phyloP scores from a whole-genome alignment of 2,888 invertebrate genomes.

The Gisinianus flammeolus region DNA sequence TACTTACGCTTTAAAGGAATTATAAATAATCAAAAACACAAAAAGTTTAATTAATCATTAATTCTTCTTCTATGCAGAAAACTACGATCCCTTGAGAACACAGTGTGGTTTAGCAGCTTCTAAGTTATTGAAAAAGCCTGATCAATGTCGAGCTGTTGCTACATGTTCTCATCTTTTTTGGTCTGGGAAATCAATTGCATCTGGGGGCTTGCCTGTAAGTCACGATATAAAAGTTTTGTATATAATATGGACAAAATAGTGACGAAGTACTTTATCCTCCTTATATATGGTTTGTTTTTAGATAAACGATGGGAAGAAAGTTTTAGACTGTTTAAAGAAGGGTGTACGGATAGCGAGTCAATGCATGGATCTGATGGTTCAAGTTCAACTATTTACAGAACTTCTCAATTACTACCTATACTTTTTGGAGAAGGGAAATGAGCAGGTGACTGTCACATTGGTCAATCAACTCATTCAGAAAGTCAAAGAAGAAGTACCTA shows the following conservation, averaged over 20 bases:
- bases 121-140: constrained; percentile 95
- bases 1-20: too few relatives aligned
- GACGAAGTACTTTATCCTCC: constrained; percentile 5
- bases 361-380: constrained; percentile 96
- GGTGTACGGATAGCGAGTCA: constrained; percentile 94
- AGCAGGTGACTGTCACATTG: constrained; percentile 69
- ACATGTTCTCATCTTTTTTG: constrained; percentile 96
- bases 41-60: too few relatives aligned
- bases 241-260: background rate
- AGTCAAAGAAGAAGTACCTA: constrained; percentile 90
- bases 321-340: constrained; percentile 93
- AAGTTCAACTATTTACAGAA: constrained; percentile 94
- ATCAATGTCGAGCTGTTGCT: constrained; percentile 94
- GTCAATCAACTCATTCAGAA: constrained; percentile 82
- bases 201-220: constrained; percentile 64
- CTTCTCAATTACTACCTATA: constrained; percentile 91
- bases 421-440: constrained; percentile 88
- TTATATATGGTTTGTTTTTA: constrained; percentile 65
- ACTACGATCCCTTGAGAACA: constrained; percentile 93
- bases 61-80: too few relatives aligned
- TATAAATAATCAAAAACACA: too few relatives aligned
- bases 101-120: constrained; percentile 96
- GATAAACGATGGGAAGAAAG: constrained; percentile 88
- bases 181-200: constrained; percentile 76
- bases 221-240: background rate